Conservation (phyloP, 2,797 vertebrate genomes). For the Thalassophryne amazonica region DNA sequence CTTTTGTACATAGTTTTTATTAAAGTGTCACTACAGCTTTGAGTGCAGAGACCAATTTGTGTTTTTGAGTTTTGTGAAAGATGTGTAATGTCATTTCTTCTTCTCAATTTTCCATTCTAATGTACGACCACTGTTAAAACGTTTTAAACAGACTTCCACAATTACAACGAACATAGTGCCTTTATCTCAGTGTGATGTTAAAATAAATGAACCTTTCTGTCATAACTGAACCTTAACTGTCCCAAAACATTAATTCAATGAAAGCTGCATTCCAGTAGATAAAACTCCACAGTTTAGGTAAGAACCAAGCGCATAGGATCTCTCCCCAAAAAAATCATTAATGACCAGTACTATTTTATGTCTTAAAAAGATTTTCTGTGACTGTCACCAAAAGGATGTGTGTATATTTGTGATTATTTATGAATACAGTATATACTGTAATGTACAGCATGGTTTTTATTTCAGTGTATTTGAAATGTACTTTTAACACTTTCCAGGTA, state of each 20-base stretch:
- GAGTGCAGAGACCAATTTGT: conserved; percentile 33
- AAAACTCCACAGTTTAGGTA: conserved; percentile 25
- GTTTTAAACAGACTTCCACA: conserved; percentile 14
- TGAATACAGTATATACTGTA: conserved; percentile 80
- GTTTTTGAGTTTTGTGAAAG: too few relatives aligned
- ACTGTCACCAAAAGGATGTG: conserved; percentile 76
- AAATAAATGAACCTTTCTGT: conserved; percentile 23
- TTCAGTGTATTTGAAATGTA: conserved; percentile 77
- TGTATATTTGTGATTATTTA: conserved; percentile 93
- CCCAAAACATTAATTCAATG: conserved; percentile 12
- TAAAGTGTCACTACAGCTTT: conserved; percentile 26
- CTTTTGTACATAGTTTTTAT: conserved; percentile 41
- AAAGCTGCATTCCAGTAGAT: conserved; percentile 61
- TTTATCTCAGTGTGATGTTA: conserved; percentile 60
- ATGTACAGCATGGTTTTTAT: conserved; percentile 95
- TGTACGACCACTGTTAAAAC: conserved; percentile 47
- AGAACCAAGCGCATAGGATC: conserved; percentile 41
- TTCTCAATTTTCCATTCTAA: conserved; percentile 26
- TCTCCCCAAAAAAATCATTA: conserved; percentile 39
- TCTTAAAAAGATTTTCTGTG: conserved; percentile 71
- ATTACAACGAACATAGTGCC: conserved; percentile 74
- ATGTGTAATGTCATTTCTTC: neutral
- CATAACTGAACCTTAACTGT: conserved; percentile 9
- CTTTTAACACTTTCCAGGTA: conserved; percentile 96
- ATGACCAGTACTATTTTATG: conserved; percentile 55